Percentiles rank a stretch among this genome's conserved stretches.
phyloP scores from a whole-genome alignment of 2,888 invertebrate species.

The Sussaba pulchella region DNA sequence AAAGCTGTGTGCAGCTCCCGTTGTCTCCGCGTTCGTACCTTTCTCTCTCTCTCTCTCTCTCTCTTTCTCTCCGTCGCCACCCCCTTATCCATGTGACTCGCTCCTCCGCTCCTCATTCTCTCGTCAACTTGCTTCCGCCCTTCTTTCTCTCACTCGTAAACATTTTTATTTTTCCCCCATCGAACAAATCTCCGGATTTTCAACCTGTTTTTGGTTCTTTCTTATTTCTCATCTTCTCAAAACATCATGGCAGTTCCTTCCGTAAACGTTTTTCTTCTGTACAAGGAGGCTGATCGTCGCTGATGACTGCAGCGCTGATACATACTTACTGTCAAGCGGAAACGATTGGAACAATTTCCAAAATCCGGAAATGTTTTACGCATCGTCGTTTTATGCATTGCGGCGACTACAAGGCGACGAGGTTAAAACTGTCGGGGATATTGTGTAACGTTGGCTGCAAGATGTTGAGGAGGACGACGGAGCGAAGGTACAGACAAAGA shows the following conservation, averaged over 20 bases:
- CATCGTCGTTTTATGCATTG: neutral
- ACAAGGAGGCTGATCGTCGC: neutral
- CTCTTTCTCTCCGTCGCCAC: conserved; percentile 43
- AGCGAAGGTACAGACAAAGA: conserved; percentile 1
- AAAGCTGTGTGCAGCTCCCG: conserved; percentile 80
- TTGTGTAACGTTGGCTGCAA: conserved; percentile 32
- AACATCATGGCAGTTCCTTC: conserved; percentile 10
- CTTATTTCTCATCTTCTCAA: conserved; percentile 11
- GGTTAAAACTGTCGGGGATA: conserved; percentile 26
- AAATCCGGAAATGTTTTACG: neutral
- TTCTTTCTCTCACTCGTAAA: conserved; percentile 37
- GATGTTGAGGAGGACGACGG: conserved; percentile 56
- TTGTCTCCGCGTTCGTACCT: conserved; percentile 78
- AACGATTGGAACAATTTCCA: conserved; percentile 45
- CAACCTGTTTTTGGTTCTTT: conserved; percentile 12
- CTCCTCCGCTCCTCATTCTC: conserved; percentile 46
- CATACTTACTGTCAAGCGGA: neutral
- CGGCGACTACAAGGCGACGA: conserved; percentile 20
- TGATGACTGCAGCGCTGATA: neutral
- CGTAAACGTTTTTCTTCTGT: neutral
- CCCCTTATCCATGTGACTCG: conserved; percentile 38
- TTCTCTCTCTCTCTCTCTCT: conserved; percentile 65
- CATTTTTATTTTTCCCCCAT: conserved; percentile 43
- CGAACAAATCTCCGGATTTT: conserved; percentile 51
- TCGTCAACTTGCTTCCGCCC: conserved; percentile 46